Evolutionary conservation across 2,888 invertebrate genomes (phyloP), one percentile per base, ranked within the genome.

Genomic region (Oscheius myriophilus): DNA sequence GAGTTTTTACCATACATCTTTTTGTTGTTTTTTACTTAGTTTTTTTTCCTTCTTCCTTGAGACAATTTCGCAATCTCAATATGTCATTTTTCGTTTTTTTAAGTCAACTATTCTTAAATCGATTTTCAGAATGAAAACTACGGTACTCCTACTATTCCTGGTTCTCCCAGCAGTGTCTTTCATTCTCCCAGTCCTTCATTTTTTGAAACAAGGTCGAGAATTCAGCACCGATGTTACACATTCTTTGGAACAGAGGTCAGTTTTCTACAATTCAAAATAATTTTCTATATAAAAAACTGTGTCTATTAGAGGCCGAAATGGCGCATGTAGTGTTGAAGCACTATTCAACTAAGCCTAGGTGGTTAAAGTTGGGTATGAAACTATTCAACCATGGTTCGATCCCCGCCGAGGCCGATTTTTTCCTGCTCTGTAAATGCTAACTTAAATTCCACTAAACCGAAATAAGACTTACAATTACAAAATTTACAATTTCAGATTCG

Each of bases 401-500:
- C n/a, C n/a, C n/a, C n/a, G n/a, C n/a, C n/a, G n/a, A n/a, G n/a
- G n/a, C n/a, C n/a, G n/a, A n/a, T n/a, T n/a, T n/a, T n/a, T n/a
- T n/a, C n/a, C n/a, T n/a, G n/a, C n/a, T n/a, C n/a, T n/a, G n/a
- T n/a, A n/a, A n/a, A n/a, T n/a, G n/a, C n/a, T n/a, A n/a, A n/a
- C n/a, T n/a, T n/a, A n/a, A n/a, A n/a, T n/a, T n/a, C n/a, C n/a
- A n/a, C n/a, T n/a, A n/a, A n/a, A n/a, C n/a, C n/a, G n/a, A n/a
- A n/a, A n/a, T n/a, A n/a, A n/a, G n/a, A n/a, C n/a, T n/a, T n/a
- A n/a, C n/a, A n/a, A n/a, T n/a, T 14, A 14, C 11, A 14, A 52
- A 12, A n/a, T n/a, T n/a, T n/a, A n/a, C 12, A 52, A 55, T 41
- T 67, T 26, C 41, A 67, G 67, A 26, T 67, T 67, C 41, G 42